phyloP scores from a whole-genome alignment of 2,797 vertebrate species.

The Spinus pinus region DNA sequence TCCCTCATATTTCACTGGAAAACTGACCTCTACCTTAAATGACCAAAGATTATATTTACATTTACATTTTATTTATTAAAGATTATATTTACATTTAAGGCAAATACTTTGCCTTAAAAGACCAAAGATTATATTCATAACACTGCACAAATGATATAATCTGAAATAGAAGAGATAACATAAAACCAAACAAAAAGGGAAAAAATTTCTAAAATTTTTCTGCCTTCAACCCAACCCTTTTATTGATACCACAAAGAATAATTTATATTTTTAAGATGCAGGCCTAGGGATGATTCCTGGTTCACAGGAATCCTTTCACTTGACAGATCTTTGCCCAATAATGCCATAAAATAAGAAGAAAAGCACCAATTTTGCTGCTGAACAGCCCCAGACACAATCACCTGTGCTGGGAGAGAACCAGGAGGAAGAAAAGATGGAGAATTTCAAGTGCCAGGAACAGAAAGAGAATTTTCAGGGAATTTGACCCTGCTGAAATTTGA shows the following conservation, averaged over 20 bases:
- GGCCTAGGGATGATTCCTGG: neutral
- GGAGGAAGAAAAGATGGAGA: neutral
- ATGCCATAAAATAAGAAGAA: neutral
- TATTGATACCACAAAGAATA: neutral
- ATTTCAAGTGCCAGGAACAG: neutral
- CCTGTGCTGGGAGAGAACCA: neutral
- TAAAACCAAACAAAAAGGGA: neutral
- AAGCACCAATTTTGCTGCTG: neutral
- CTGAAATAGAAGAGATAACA: neutral
- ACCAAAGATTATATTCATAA: neutral
- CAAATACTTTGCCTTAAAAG: neutral
- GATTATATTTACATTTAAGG: neutral
- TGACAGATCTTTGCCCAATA: neutral
- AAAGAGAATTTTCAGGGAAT: neutral
- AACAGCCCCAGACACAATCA: neutral
- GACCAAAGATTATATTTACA: neutral
- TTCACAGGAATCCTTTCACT: neutral
- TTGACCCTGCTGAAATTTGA: neutral
- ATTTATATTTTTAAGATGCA: neutral
- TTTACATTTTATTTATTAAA: neutral
- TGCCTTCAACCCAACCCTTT: neutral
- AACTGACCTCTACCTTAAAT: neutral
- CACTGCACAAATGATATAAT: neutral
- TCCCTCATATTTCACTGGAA: neutral
- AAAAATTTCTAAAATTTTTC: neutral